Percentiles rank a stretch among this genome's conserved stretches.
Evolutionary conservation across 2,888 invertebrate species (phyloP).

Genomic region (Drosophila rubida): DNA sequence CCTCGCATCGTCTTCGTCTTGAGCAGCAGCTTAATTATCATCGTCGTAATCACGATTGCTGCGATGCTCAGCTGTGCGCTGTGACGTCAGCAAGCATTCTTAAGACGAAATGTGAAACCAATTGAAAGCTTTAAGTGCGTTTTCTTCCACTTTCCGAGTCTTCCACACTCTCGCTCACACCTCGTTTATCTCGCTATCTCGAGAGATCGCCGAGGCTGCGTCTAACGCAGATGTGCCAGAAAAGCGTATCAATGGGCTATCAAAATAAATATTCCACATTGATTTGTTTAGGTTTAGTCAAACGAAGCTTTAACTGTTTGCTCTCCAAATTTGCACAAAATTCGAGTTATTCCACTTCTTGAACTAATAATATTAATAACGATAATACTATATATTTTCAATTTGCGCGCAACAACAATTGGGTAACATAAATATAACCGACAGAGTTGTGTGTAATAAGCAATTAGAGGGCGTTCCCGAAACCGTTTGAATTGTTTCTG

Average conservation of each 20-base stretch:
- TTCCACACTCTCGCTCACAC: constrained; percentile 7
- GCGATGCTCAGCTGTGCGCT: constrained; percentile 10
- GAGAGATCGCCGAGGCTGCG: background rate
- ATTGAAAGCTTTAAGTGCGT: constrained; percentile 40
- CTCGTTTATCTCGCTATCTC: background rate
- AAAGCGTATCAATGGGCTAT: background rate
- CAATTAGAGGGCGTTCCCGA: background rate
- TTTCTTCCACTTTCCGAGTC: constrained; percentile 14
- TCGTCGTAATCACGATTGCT: constrained; percentile 4
- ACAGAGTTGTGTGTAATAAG: background rate
- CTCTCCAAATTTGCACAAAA: constrained; percentile 18
- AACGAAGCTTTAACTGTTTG: constrained; percentile 1
- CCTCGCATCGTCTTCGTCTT: constrained; percentile 8
- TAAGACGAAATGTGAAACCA: constrained; percentile 46
- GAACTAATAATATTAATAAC: background rate
- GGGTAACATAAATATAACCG: background rate
- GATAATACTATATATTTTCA: background rate
- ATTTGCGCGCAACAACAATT: background rate
- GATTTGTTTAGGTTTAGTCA: background rate
- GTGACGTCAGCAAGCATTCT: constrained; percentile 49
- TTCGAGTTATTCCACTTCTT: constrained; percentile 42
- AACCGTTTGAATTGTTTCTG: constrained; percentile 3
- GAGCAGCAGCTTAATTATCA: background rate
- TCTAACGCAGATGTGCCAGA: background rate
- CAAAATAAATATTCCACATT: background rate